These are phyloP conservation scores for Thymelicus lineola DNA, from an alignment of 2,888 invertebrate species.

Conservation along the genomic window DNA sequence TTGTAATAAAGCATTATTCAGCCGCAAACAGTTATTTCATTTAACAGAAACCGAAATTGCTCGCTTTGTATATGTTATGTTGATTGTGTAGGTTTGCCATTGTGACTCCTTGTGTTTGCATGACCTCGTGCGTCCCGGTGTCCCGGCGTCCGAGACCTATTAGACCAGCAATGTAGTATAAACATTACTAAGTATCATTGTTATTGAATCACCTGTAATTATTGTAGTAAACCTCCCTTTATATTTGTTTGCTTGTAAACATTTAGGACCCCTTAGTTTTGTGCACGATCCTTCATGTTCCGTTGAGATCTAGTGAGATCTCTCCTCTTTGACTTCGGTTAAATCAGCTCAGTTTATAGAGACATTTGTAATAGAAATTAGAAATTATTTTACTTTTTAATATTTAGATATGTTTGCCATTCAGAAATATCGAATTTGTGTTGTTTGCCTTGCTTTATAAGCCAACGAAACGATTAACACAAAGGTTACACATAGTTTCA, in stretches of 20 bases:
- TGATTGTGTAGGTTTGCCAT: constrained; percentile 84
- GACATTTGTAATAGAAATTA: no score
- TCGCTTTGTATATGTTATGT: constrained; percentile 68
- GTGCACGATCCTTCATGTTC: background rate
- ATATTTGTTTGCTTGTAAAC: background rate
- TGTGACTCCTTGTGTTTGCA: constrained; percentile 66
- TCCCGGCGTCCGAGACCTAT: constrained; percentile 25
- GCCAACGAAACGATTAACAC: no score
- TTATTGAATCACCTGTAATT: background rate
- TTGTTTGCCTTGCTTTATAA: no score
- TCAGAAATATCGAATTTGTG: no score
- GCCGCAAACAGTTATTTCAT: constrained; percentile 78
- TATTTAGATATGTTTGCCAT: no score
- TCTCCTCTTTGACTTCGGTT: no score
- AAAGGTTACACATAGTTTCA: no score
- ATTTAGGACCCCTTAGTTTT: background rate
- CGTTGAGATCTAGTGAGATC: background rate
- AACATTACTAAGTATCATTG: background rate
- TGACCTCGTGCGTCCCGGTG: constrained; percentile 46
- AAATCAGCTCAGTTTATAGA: no score
- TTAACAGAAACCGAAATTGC: constrained; percentile 57
- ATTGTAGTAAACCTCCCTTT: background rate
- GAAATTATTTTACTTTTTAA: no score
- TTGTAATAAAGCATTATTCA: constrained; percentile 82
- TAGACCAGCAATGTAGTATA: background rate